phyloP scores from a whole-genome alignment of 2,797 vertebrate species.

The Alectoris magna region DNA sequence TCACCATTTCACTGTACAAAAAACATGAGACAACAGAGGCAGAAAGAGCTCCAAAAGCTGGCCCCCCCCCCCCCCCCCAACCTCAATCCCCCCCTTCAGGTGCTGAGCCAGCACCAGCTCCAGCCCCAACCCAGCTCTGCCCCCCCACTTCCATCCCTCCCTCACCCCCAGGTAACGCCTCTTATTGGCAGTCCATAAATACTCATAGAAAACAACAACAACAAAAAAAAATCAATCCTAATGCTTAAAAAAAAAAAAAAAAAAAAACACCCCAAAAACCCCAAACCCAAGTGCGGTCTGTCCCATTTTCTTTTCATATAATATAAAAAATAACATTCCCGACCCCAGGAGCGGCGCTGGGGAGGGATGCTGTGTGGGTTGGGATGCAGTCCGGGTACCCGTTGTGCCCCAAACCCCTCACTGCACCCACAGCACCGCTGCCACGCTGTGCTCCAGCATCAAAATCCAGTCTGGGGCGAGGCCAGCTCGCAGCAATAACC shows the following conservation, averaged over 20 bases:
- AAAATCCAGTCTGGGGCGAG: background rate
- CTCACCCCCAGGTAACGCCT: background rate
- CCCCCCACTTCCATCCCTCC: background rate
- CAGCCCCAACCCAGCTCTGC: background rate
- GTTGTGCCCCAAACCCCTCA: background rate
- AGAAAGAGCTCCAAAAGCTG: background rate
- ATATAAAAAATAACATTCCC: too few species aligned
- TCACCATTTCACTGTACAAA: constrained; percentile 77
- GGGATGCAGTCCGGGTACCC: background rate
- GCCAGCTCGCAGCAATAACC: constrained; percentile 35
- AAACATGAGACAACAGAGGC: background rate
- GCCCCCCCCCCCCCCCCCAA: background rate
- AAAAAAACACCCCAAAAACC: too few species aligned
- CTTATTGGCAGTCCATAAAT: constrained; percentile 52
- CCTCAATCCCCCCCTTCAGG: background rate
- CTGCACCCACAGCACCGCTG: background rate
- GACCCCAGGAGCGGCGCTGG: background rate
- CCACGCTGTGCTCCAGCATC: constrained; percentile 30
- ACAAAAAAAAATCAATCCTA: background rate
- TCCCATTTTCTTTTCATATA: too few species aligned
- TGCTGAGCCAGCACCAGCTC: background rate
- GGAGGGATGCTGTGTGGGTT: background rate
- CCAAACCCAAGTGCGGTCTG: too few species aligned
- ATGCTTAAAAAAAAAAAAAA: too few species aligned
- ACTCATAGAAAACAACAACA: background rate